These are phyloP conservation scores for Syrista parreyssii DNA, from an alignment of 2,888 invertebrate genomes.

Conservation along the genomic window DNA sequence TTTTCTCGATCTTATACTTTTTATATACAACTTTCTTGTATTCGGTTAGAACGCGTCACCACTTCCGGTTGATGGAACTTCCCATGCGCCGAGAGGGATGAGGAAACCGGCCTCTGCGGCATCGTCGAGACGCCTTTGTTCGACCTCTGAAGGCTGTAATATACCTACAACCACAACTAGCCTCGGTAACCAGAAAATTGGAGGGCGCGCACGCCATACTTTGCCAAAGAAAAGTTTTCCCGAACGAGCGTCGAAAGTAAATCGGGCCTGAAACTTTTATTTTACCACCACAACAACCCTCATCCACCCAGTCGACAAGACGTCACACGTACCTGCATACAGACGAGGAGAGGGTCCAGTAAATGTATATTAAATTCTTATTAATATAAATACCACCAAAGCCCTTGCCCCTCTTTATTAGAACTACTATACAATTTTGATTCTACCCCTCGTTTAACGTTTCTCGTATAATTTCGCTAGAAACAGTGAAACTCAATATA, in stretches of 20 bases:
- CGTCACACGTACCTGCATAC: too few species aligned
- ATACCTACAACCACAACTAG: slow-evolving; percentile 73
- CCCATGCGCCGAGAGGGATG: slow-evolving; percentile 82
- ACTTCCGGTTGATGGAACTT: slow-evolving; percentile 80
- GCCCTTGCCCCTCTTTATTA: not conserved
- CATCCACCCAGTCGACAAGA: too few species aligned
- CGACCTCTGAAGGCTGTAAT: slow-evolving; percentile 80
- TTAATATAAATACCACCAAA: not conserved
- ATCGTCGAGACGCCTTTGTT: slow-evolving; percentile 76
- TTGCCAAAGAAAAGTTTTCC: not conserved
- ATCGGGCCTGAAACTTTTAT: not conserved
- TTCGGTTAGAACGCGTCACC: slow-evolving; percentile 87
- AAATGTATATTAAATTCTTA: not conserved
- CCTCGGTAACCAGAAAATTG: slow-evolving; percentile 1
- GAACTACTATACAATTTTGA: not conserved
- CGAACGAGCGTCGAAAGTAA: not conserved
- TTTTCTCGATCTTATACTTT: slow-evolving; percentile 22
- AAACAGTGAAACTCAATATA: not conserved
- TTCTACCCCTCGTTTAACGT: not conserved
- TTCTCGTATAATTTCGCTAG: not conserved
- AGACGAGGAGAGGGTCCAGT: too few species aligned
- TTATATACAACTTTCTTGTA: slow-evolving; percentile 94
- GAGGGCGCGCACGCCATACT: not conserved
- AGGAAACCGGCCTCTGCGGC: slow-evolving; percentile 73
- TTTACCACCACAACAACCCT: not conserved